phyloP scores from a whole-genome alignment of 2,113 vertebrate genomes.

The Pogonocichla stellata region DNA sequence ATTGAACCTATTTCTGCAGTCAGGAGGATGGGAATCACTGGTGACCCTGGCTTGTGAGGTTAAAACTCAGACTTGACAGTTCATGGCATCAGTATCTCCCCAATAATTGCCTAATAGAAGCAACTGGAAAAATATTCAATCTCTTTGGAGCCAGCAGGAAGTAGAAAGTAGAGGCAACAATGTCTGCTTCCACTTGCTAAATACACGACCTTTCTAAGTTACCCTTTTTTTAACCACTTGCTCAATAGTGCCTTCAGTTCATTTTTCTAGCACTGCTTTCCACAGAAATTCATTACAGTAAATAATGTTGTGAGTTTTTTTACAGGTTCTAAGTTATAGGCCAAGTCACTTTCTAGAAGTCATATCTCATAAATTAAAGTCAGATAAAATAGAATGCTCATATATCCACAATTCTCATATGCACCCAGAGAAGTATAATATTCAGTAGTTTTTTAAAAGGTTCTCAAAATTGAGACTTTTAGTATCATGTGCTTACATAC shows the following conservation, averaged over 20 bases:
- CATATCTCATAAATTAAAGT: neutral
- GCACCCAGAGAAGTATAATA: neutral
- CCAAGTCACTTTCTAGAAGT: neutral
- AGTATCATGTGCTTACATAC: neutral
- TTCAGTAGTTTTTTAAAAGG: neutral
- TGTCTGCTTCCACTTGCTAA: neutral
- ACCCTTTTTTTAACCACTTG: neutral
- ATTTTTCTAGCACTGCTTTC: neutral
- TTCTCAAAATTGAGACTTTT: neutral
- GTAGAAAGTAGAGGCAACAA: neutral
- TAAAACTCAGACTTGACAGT: neutral
- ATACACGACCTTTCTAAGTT: neutral
- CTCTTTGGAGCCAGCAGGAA: neutral
- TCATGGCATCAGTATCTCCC: neutral
- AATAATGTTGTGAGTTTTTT: neutral
- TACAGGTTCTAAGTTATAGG: neutral
- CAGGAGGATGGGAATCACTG: neutral
- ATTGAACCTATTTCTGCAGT: neutral
- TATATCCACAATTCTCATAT: neutral
- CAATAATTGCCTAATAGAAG: neutral
- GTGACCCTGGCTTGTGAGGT: neutral
- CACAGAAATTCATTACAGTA: neutral
- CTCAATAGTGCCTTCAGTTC: neutral
- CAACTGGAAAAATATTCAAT: neutral
- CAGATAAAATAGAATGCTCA: neutral